Percentiles rank a stretch among this genome's conserved stretches.
These are phyloP conservation scores for Sorex fumeus DNA, from an alignment of 2,113 vertebrate species.

Conservation along the genomic window DNA sequence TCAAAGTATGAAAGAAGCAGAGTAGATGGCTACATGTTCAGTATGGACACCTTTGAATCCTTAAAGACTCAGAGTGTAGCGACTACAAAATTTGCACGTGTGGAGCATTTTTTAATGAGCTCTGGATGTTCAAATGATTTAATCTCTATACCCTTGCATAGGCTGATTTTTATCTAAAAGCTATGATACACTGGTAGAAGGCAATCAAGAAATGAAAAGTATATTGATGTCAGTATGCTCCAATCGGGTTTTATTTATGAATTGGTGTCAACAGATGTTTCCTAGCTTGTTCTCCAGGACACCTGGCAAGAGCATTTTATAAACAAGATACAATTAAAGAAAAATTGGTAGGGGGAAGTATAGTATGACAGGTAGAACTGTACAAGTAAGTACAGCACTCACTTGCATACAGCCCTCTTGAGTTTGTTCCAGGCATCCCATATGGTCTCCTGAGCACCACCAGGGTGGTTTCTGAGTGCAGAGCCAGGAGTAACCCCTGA, in stretches of 20 bases:
- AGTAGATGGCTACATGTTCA: background rate
- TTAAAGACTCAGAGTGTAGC: background rate
- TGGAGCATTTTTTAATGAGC: background rate
- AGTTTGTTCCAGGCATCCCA: too few relatives aligned
- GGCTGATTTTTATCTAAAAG: background rate
- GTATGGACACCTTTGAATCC: background rate
- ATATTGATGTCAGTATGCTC: accelerated
- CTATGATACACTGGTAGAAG: background rate
- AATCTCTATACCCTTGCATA: background rate
- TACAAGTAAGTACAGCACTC: too few relatives aligned
- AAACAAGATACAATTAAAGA: background rate
- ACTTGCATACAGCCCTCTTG: too few relatives aligned
- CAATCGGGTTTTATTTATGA: accelerated
- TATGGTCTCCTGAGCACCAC: too few relatives aligned
- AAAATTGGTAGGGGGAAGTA: too few relatives aligned
- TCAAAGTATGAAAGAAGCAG: background rate
- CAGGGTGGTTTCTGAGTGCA: too few relatives aligned
- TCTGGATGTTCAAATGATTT: too few relatives aligned
- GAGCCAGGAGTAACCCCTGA: too few relatives aligned
- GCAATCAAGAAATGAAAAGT: background rate
- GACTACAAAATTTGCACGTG: background rate
- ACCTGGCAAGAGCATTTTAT: background rate
- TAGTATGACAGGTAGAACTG: too few relatives aligned
- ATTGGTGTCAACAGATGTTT: background rate
- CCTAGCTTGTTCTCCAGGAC: background rate